Evolutionary conservation across 2,797 vertebrate genomes (phyloP).

Genomic region (Morelia viridis): DNA sequence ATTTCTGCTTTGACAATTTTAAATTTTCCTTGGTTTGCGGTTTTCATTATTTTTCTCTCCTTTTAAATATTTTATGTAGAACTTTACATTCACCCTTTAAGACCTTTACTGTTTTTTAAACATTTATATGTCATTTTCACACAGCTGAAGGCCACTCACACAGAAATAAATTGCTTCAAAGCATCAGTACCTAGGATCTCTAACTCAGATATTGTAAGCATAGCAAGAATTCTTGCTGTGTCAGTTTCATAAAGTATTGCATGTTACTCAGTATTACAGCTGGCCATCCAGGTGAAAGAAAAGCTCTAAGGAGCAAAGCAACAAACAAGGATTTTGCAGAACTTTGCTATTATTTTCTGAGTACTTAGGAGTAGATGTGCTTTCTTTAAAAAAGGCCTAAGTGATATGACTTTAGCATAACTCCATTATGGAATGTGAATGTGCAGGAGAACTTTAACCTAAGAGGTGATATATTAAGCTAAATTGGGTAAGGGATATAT

Average conservation of each 20-base stretch:
- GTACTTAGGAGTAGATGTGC: neutral
- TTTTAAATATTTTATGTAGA: neutral
- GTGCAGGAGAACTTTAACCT: neutral
- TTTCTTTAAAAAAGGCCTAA: neutral
- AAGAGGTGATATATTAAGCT: neutral
- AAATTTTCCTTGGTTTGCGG: neutral
- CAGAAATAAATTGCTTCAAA: neutral
- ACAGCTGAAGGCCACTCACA: neutral
- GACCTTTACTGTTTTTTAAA: neutral
- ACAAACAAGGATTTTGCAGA: neutral
- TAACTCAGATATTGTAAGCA: neutral
- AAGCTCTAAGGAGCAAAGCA: neutral
- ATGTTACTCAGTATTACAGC: neutral
- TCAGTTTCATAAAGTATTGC: neutral
- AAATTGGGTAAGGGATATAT: neutral
- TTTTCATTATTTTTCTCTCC: neutral
- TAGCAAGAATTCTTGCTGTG: neutral
- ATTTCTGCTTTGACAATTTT: neutral
- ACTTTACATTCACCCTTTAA: neutral
- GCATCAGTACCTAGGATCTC: neutral
- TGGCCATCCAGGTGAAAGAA: neutral
- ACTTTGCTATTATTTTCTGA: neutral
- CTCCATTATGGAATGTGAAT: neutral
- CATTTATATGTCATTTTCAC: neutral
- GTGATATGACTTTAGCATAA: neutral